Conservation (phyloP, 2,113 vertebrate species). For the Centropus bengalensis region DNA sequence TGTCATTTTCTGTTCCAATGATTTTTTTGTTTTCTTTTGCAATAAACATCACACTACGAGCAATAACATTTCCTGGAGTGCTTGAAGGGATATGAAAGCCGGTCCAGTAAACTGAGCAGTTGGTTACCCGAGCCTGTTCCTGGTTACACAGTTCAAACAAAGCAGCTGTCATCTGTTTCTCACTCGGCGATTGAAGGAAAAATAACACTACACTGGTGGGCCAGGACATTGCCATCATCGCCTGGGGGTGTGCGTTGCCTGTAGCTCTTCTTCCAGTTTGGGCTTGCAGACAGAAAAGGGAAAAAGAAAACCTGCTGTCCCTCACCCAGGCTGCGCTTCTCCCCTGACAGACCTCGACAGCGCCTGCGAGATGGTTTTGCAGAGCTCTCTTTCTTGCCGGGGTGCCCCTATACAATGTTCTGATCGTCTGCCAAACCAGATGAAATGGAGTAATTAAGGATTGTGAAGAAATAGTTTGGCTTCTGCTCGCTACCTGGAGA, state of each 20-base stretch:
- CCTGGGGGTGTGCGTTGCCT: not conserved
- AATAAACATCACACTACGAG: slow-evolving; percentile 41
- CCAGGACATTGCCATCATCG: not conserved
- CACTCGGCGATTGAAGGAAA: not conserved
- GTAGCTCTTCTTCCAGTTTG: not conserved
- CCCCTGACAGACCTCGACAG: not conserved
- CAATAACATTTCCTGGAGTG: slow-evolving; percentile 63
- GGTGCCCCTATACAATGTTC: not conserved
- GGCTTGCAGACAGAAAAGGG: not conserved
- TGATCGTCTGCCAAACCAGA: slow-evolving; percentile 17
- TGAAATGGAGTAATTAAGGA: slow-evolving; percentile 37
- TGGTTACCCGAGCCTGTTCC: not conserved
- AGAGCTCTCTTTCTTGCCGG: not conserved
- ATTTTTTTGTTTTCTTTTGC: not conserved
- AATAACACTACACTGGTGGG: not conserved
- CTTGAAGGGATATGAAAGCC: slow-evolving; percentile 41
- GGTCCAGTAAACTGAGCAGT: slow-evolving; percentile 17
- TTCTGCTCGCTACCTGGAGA: slow-evolving; percentile 61
- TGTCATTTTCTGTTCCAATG: not conserved
- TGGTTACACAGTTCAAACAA: slow-evolving; percentile 39
- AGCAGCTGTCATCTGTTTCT: slow-evolving; percentile 5
- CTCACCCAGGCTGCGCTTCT: not conserved
- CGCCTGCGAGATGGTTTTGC: not conserved
- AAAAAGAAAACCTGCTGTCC: not conserved
- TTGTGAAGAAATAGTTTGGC: slow-evolving; percentile 17